phyloP scores from a whole-genome alignment of 2,888 invertebrate species.

The Hirtodrosophila cameraria region DNA sequence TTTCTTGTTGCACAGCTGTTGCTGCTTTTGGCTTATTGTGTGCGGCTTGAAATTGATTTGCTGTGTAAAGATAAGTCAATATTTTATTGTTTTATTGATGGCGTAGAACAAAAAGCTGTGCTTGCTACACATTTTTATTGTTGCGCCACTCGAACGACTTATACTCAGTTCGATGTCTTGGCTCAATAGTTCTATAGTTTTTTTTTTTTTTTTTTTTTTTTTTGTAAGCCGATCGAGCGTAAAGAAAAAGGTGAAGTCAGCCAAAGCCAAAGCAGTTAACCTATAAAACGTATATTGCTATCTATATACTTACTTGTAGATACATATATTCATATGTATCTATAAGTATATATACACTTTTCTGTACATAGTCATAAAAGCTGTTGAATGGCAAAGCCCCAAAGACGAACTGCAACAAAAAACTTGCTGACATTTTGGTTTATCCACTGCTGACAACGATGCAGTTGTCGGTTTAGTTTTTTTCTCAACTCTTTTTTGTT shows the following conservation, averaged over 20 bases:
- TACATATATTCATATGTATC: conserved; percentile 6
- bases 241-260: conserved; percentile 68
- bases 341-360: not conserved
- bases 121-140: conserved; percentile 62
- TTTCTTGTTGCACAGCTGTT: conserved; percentile 1
- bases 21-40: conserved; percentile 12
- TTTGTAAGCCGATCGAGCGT: conserved; percentile 59
- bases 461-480: conserved; percentile 40
- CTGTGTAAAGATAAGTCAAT: conserved; percentile 55
- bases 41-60: conserved; percentile 55
- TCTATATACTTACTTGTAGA: conserved; percentile 21
- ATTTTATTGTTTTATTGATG: conserved; percentile 62
- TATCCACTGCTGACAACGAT: conserved; percentile 50
- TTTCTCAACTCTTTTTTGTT: not conserved
- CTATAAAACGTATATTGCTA: conserved; percentile 58
- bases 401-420: conserved; percentile 41
- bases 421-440: conserved; percentile 77
- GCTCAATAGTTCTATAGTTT: conserved; percentile 4
- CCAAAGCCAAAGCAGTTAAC: conserved; percentile 74
- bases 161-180: conserved; percentile 12
- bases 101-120: conserved; percentile 33
- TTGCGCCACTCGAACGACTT: conserved; percentile 38
- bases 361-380: conserved; percentile 22
- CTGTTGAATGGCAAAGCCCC: conserved; percentile 27
- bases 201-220: conserved; percentile 10